Percentiles rank a stretch among this genome's conserved stretches.
Conservation (phyloP, 2,797 vertebrate species). For the Silurus aristotelis region DNA sequence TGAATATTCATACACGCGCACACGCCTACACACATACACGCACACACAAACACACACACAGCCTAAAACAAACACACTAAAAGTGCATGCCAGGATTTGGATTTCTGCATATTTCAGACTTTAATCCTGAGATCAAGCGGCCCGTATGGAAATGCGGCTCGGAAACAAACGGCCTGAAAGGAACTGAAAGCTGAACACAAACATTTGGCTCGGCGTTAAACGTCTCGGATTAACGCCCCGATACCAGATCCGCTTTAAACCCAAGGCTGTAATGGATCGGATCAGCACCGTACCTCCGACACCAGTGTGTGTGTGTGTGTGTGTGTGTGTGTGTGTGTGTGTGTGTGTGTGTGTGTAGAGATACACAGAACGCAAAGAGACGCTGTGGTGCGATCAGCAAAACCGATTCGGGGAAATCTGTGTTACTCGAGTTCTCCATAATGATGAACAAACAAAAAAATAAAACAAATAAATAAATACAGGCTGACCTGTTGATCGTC, state of each 20-base stretch:
- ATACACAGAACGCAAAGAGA: not conserved
- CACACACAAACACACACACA: not conserved
- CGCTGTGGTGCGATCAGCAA: not conserved
- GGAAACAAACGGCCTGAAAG: not conserved
- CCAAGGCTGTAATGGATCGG: not conserved
- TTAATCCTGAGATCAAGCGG: constrained; percentile 32
- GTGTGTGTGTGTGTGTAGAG: not conserved
- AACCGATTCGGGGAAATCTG: not conserved
- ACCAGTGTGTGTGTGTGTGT: too few relatives aligned
- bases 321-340: too few relatives aligned
- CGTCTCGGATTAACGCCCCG: not conserved
- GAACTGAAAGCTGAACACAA: not conserved
- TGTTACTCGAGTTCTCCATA: not conserved
- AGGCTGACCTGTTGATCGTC: too few relatives aligned
- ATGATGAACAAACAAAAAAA: not conserved
- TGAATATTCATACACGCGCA: not conserved
- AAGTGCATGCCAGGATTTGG: not conserved
- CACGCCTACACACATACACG: constrained; percentile 6
- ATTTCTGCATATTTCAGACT: constrained; percentile 23
- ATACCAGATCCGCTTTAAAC: constrained; percentile 1
- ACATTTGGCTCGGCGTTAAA: not conserved
- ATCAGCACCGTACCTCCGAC: not conserved
- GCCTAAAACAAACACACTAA: constrained; percentile 4
- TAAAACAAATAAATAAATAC: not conserved
- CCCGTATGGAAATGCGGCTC: constrained; percentile 17